phyloP scores from a whole-genome alignment of 1,140 invertebrate species.

The Antheraea pernyi region DNA sequence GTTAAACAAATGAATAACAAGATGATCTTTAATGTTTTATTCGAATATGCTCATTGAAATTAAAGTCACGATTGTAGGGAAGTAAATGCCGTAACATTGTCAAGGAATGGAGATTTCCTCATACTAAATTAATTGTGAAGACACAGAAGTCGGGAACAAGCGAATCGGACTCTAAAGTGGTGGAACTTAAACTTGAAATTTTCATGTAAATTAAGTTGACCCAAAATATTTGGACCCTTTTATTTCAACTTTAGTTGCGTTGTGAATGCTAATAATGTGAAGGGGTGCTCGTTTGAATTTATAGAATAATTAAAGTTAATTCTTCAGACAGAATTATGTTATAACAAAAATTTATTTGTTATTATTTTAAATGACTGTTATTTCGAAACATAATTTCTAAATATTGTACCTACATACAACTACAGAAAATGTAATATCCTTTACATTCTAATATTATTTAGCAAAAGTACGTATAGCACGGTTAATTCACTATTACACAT shows the following conservation, averaged over 20 bases:
- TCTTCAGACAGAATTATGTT: conserved; percentile 59
- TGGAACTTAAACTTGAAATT: conserved; percentile 67
- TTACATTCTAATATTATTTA: too few species aligned
- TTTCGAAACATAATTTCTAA: neutral
- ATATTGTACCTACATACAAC: neutral
- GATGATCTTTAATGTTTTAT: neutral
- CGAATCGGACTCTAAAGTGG: conserved; percentile 62
- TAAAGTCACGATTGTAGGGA: conserved; percentile 41
- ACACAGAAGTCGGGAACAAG: conserved; percentile 39
- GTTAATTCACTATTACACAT: too few species aligned
- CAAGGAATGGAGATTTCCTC: conserved; percentile 69
- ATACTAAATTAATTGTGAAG: conserved; percentile 71
- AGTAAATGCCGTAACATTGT: conserved; percentile 60
- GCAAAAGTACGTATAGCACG: too few species aligned
- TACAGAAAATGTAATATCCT: too few species aligned
- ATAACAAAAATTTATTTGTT: conserved; percentile 41
- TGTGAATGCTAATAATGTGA: conserved; percentile 74
- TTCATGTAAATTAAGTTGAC: conserved; percentile 63
- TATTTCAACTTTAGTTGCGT: conserved; percentile 64
- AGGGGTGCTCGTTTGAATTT: conserved; percentile 66
- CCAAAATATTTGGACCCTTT: conserved; percentile 73
- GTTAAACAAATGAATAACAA: neutral
- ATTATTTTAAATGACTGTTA: conserved; percentile 21
- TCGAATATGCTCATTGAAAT: conserved; percentile 30
- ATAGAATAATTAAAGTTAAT: conserved; percentile 76